Evolutionary conservation across 2,888 invertebrate genomes (phyloP), one percentile per base, ranked within the genome.

Genomic region (Trichacis sp.): DNA sequence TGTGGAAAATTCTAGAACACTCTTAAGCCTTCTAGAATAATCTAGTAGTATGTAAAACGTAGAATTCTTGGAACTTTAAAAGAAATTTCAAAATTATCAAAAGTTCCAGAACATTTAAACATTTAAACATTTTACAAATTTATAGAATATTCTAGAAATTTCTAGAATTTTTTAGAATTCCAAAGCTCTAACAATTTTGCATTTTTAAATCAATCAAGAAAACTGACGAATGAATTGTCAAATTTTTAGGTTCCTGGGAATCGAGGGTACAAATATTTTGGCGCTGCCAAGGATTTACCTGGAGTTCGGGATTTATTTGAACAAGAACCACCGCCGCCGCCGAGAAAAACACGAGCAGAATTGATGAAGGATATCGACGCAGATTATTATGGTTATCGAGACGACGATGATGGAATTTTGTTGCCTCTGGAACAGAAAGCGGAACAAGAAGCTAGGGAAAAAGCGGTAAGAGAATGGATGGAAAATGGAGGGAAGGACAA

Each of bases 331-430:
- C 95, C 96, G 11, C 91, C 93, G 51, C 93, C 95, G 3, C 93
- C 95, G 11, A 88, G 96, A 18, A 95, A 96, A 85, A 96, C 97
- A 0, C 89, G 98, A 52, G 96, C 95, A 0, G 98, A 99, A 83
- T 87, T 99, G 50, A 98, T 98, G 97, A 93, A 96, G 73, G 94
- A 98, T 80, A 95, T 99, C 36, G 98, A 99, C 86, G 98, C 98
- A 0, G 97, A 97, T 85, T 99, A 99, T 86, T 99, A 99, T 85
- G 99, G 99, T 0, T 98, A 97, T 85, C 87, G 97, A 76, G 99
- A 99, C 85, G 99, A 99, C 76, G 99, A 99, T 79, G 99, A 99
- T 84, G 98, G 98, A 0, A 89, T 98, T 51, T 86, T 99, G 43
- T 87, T 95, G 67, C 98, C 98, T 0, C 81, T 96, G 2, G 99